Base-by-base conservation (phyloP, 1,140 invertebrate species). In the Brevipalpus yothersi region DNA sequence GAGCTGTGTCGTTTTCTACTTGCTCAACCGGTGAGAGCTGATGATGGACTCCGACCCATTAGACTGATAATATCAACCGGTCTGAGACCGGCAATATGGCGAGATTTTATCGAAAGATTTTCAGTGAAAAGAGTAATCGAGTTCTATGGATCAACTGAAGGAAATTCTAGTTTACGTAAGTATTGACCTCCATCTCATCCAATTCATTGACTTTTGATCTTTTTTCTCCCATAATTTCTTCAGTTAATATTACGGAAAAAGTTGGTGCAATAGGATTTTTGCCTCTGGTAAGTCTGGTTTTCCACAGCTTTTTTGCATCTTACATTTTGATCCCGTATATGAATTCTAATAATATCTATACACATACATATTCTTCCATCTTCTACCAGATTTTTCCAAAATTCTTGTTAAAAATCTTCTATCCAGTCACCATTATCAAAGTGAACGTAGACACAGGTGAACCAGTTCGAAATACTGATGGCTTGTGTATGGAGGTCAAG, bases 1-100 rank as follows among this genome's bases (percentile, higher is more conserved):
- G 94, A 99, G 75, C 94, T 97, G 78, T 96, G 91, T 69, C 81
- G 94, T 4, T 99, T 98, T 72, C 78, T 98, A 39, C 72, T 98
- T 59, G 84, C 88, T 21, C 85, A 89, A 58, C 82, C 85, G 12
- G 72, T 77, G 2, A 79, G 78, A 60, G 74, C 82, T 1, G 77
- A 82, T 58, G 91, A 97, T 68, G 81, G 73, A 15, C 74, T 82
- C 56, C 92, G 97, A 68, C 80, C 79, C 54, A 71, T 98, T 15
- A 76, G 85, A 43, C 66, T 92, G 31, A 84, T 96, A 67, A 94
- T 83, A 72, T 94, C 94, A 40, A 98, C 98, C 72, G 94, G 94
- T 2, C 72, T 98, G 15, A 78, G 91, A 61, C 85, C 87, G 51
- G 84, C 96, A 75, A 94, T 98, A 61, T 99, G 94, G 94, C 73